Evolutionary conservation across 2,888 invertebrate species (phyloP).

Genomic region (Dorcus hopei): DNA sequence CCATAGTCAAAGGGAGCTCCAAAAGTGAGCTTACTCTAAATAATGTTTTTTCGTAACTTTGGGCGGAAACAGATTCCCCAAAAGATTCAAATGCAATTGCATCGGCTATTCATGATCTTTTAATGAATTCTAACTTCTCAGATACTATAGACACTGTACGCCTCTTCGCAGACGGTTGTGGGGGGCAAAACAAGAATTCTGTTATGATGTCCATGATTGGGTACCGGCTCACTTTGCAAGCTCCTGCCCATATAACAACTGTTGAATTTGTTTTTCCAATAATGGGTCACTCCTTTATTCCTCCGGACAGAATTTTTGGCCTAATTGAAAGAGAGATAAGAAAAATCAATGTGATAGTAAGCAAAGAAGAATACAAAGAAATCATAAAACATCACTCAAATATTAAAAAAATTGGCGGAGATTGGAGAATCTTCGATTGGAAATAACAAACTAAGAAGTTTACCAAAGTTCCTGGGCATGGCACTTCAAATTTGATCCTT

Average conservation of each 20-base stretch:
- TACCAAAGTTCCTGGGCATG: too few species aligned
- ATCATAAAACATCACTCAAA: conserved; percentile 4
- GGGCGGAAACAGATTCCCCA: background rate
- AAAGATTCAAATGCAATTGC: conserved; percentile 9
- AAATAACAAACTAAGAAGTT: background rate
- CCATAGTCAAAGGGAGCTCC: conserved; percentile 3
- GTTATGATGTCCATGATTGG: conserved; percentile 2
- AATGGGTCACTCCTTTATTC: conserved; percentile 3
- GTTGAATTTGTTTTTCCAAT: conserved; percentile 4
- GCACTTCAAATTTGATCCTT: too few species aligned
- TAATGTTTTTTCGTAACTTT: background rate
- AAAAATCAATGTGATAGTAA: conserved; percentile 5
- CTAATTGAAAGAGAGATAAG: background rate
- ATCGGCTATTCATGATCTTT: background rate
- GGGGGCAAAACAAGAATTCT: conserved; percentile 2
- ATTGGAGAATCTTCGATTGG: conserved; percentile 5
- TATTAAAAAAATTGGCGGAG: conserved; percentile 1
- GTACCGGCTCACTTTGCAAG: background rate
- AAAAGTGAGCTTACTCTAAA: background rate
- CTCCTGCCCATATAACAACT: background rate
- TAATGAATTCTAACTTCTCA: conserved; percentile 1
- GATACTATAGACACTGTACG: background rate
- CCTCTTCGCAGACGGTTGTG: conserved; percentile 4
- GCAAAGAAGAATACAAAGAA: conserved; percentile 1
- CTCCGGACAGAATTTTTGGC: conserved; percentile 1